Evolutionary conservation across 2,113 vertebrate species (phyloP).

Genomic region (Tyrannus savana): DNA sequence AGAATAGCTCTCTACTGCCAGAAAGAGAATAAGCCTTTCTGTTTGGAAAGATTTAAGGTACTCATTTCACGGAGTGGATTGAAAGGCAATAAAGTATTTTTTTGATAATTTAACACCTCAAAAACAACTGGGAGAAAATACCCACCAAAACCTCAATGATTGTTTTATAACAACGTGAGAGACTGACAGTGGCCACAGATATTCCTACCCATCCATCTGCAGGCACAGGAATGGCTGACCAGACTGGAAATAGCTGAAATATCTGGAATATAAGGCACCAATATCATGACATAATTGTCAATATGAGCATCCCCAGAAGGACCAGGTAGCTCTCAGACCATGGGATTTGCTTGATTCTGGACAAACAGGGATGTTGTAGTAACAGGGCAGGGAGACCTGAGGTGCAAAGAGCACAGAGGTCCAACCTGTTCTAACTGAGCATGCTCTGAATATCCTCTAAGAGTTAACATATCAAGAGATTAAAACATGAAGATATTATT

Average conservation of each 20-base stretch:
- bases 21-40: background rate
- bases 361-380: background rate
- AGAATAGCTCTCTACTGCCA: background rate
- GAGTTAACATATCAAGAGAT: background rate
- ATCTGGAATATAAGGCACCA: background rate
- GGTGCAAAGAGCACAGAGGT: background rate
- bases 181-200: background rate
- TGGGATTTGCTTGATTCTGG: background rate
- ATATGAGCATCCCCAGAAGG: background rate
- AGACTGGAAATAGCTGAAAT: background rate
- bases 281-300: background rate
- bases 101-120: background rate
- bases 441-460: background rate
- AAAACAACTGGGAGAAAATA: background rate
- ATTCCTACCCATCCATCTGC: background rate
- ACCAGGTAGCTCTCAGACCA: background rate
- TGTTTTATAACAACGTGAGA: background rate
- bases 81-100: background rate
- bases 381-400: background rate
- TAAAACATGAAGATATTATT: background rate
- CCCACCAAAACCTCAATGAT: background rate
- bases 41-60: background rate
- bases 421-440: background rate
- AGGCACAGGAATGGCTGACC: background rate
- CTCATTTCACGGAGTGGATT: background rate